These are phyloP conservation scores for Nemurella pictetii DNA, from an alignment of 2,888 invertebrate species.

Conservation along the genomic window DNA sequence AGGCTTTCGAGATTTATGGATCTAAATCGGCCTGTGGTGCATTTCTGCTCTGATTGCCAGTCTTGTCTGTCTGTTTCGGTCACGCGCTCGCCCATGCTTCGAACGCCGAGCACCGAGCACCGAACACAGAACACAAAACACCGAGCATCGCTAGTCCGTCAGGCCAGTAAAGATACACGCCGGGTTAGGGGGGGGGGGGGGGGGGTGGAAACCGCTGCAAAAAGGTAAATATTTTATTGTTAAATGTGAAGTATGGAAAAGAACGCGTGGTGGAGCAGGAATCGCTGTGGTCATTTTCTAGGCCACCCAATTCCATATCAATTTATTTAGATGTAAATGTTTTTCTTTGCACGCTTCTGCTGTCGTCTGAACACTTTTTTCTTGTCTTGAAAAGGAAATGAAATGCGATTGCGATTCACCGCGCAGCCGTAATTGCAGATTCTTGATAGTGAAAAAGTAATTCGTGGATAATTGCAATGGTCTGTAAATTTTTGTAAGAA, in stretches of 20 bases:
- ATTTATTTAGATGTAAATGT: not conserved
- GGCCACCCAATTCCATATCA: slow-evolving; percentile 15
- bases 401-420: not conserved
- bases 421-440: too few species aligned
- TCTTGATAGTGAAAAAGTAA: not conserved
- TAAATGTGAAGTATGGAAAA: not conserved
- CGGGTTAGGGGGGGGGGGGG: too few species aligned
- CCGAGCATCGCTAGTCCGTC: slow-evolving; percentile 2
- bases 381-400: not conserved
- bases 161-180: too few species aligned
- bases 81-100: not conserved
- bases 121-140: too few species aligned
- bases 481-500: not conserved
- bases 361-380: not conserved
- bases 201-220: slow-evolving; percentile 8
- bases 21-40: slow-evolving; percentile 5
- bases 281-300: slow-evolving; percentile 16
- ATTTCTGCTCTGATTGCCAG: slow-evolving; percentile 28
- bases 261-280: slow-evolving; percentile 2
- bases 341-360: not conserved
- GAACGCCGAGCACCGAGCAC: too few species aligned
- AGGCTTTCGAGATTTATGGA: slow-evolving; percentile 9
- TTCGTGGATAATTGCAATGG: not conserved
- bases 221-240: slow-evolving; percentile 12
- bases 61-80: not conserved